Base-by-base conservation (phyloP, 2,888 invertebrate species). In the Mesoligia furuncula region DNA sequence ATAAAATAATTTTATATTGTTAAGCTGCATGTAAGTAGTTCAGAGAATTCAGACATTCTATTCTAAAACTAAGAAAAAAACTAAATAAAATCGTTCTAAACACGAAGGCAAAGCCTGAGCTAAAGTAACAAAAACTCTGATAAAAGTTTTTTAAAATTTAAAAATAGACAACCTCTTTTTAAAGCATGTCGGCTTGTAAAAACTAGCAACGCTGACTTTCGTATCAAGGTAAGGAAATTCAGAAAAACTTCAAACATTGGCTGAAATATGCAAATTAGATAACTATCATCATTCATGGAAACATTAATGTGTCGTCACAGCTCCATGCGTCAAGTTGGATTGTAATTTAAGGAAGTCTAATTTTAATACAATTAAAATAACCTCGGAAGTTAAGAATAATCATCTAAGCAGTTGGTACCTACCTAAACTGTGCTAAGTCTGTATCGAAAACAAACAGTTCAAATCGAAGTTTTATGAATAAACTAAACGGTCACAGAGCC, bases 381-480 rank as follows among this genome's bases (percentile, higher is more conserved):
- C 62, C 36, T 71, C 62, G 27, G 84, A 61, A 66, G 27, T 61
- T 57, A 42, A 42, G 45, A 75, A 48, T 54, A 65, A 69, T 65
- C 8, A 24, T 24, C 15, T 48, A 45, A 13, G 66, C 27, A 7
- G n/a, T n/a, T 27, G 5, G 0, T 48, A 31, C 45, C 24, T 51
- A 36, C 7, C 24, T 69, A 36, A 17, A 17, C 11, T 17, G 51
- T 24, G 27, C 17, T 69, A 36, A n/a, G n/a, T n/a, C 31, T 73
- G 8, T 54, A 17, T 31, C n/a, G 7, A 51, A 48, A 42, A 71
- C 84, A 57, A 66, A 70, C 9, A 48, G 73, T 51, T 17, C 39
- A 4, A 61, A n/a, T 48, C 36, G 51, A 59, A 67, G 70, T 81
- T 79, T 79, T 66, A 84, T 83, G 74, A 85, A 85, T 79, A 79